These are phyloP conservation scores for Lithophane semibrunnea DNA, from an alignment of 2,888 invertebrate species.

Conservation along the genomic window DNA sequence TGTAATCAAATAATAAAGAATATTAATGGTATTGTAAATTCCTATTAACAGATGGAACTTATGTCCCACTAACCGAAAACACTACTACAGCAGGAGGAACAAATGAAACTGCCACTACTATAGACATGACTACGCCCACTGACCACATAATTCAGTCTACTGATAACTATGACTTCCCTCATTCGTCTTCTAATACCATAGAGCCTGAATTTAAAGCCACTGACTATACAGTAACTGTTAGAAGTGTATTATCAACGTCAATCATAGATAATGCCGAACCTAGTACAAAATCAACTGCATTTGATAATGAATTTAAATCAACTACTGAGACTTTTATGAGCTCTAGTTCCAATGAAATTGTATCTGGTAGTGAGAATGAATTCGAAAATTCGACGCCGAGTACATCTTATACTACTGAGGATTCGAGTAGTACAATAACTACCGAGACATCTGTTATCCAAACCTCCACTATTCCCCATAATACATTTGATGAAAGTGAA, in stretches of 20 bases:
- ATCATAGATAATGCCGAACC: conserved; percentile 4
- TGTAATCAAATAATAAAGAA: conserved; percentile 54
- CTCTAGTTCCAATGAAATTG: conserved; percentile 14
- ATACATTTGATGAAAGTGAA: conserved; percentile 1
- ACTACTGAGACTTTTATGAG: conserved; percentile 11
- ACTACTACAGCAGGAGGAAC: conserved; percentile 76
- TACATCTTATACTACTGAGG: conserved; percentile 13
- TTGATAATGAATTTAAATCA: conserved; percentile 25
- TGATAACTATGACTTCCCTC: conserved; percentile 41
- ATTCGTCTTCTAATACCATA: conserved; percentile 30
- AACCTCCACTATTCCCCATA: conserved; percentile 15
- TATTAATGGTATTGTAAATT: conserved; percentile 82
- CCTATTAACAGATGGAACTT: conserved; percentile 90
- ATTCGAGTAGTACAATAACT: conserved; percentile 16
- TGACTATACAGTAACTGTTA: conserved; percentile 38
- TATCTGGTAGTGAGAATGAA: conserved; percentile 1
- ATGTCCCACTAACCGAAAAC: conserved; percentile 88
- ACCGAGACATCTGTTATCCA: conserved; percentile 8
- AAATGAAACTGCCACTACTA: conserved; percentile 69
- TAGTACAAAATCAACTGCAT: conserved; percentile 10
- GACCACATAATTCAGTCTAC: conserved; percentile 56
- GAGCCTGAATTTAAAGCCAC: conserved; percentile 23
- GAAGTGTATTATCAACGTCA: conserved; percentile 49
- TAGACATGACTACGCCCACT: conserved; percentile 68
- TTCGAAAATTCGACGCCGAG: conserved; percentile 1